phyloP scores from a whole-genome alignment of 1,140 invertebrate genomes.

The Caenorhabditis briggsae region DNA sequence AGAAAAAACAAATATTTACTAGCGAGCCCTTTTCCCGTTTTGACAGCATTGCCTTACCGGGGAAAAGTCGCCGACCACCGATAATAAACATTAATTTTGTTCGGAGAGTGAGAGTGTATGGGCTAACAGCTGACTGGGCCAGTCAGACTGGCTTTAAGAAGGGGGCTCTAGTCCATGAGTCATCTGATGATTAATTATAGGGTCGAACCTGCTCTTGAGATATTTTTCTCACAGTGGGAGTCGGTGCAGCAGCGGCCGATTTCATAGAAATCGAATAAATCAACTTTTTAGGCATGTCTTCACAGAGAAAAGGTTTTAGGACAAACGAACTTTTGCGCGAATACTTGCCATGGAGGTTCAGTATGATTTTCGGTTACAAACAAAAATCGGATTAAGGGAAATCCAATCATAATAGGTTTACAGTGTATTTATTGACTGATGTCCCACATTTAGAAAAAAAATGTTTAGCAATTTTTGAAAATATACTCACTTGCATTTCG shows the following conservation, averaged over 20 bases:
- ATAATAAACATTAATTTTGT: constrained; percentile 29
- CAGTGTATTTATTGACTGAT: neutral
- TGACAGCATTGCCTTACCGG: constrained; percentile 42
- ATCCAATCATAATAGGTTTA: constrained; percentile 37
- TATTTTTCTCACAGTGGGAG: neutral
- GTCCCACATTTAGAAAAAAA: neutral
- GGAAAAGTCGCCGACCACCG: constrained; percentile 1
- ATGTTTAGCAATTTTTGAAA: neutral
- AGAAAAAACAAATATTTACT: constrained; percentile 47
- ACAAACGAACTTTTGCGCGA: neutral
- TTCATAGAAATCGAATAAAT: constrained; percentile 46
- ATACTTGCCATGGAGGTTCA: constrained; percentile 11
- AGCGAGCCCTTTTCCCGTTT: constrained; percentile 23
- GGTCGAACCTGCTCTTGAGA: neutral
- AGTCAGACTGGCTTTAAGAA: neutral
- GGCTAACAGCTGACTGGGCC: neutral
- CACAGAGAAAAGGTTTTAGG: neutral
- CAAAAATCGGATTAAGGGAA: constrained; percentile 29
- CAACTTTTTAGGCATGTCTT: constrained; percentile 29
- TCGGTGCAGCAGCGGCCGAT: neutral
- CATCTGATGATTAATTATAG: neutral
- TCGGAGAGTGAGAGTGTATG: neutral
- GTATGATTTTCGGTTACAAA: neutral
- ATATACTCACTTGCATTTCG: constrained; percentile 35
- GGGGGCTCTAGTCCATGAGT: neutral